phyloP scores from a whole-genome alignment of 2,888 invertebrate genomes.

The Pterostichus niger region DNA sequence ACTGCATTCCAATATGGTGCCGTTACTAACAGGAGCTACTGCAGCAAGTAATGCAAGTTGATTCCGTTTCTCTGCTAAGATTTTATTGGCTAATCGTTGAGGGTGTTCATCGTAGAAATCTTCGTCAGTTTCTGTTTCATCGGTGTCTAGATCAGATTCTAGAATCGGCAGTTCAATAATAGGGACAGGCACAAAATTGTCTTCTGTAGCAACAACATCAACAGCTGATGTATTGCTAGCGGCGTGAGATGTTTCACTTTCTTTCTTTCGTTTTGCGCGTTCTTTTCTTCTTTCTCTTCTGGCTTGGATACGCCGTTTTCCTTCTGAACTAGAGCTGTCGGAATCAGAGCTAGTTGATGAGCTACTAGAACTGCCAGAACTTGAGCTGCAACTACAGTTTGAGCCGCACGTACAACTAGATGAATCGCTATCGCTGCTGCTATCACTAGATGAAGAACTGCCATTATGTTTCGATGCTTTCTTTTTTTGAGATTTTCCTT shows the following conservation, averaged over 20 bases:
- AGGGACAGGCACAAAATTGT: conserved; percentile 74
- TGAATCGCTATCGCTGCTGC: conserved; percentile 87
- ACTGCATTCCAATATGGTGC: conserved; percentile 82
- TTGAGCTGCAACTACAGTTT: conserved; percentile 90
- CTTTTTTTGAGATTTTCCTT: conserved; percentile 78
- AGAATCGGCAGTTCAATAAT: conserved; percentile 82
- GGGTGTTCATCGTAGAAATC: conserved; percentile 93
- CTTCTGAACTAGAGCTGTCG: conserved; percentile 82
- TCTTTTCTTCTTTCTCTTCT: conserved; percentile 76
- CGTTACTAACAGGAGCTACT: conserved; percentile 82
- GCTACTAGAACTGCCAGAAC: conserved; percentile 80
- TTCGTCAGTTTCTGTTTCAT: conserved; percentile 92
- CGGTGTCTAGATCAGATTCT: conserved; percentile 92
- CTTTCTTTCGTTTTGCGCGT: conserved; percentile 78
- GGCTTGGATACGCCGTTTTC: conserved; percentile 77
- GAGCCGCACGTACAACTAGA: conserved; percentile 90
- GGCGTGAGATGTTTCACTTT: conserved; percentile 74
- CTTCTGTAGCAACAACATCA: conserved; percentile 79
- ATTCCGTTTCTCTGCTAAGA: conserved; percentile 87
- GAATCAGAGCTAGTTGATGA: conserved; percentile 79
- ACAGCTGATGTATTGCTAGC: conserved; percentile 77
- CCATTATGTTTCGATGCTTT: conserved; percentile 73
- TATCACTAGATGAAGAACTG: conserved; percentile 86
- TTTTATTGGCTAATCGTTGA: conserved; percentile 85
- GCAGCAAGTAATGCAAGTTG: conserved; percentile 83